phyloP scores from a whole-genome alignment of 2,113 vertebrate genomes.

The Mesocricetus auratus region DNA sequence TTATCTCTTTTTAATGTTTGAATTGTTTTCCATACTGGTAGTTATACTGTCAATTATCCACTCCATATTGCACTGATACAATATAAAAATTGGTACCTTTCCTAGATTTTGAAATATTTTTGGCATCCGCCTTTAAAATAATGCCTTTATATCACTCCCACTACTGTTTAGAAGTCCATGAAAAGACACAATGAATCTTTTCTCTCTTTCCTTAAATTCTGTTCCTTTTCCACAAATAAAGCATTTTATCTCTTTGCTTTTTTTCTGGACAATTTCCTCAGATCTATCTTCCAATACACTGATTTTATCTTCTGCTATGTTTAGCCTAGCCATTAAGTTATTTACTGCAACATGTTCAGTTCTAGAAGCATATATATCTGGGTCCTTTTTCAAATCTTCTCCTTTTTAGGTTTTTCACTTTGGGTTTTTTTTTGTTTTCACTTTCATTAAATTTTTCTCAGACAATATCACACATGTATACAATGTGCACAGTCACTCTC shows the following conservation, averaged over 20 bases:
- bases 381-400: not conserved
- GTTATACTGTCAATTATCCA: constrained; percentile 50
- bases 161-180: not conserved
- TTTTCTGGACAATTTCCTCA: constrained; percentile 22
- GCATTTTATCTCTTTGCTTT: not conserved
- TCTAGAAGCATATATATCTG: not conserved
- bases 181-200: not conserved
- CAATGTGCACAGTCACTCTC: too few species aligned
- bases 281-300: constrained; percentile 13
- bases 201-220: not conserved
- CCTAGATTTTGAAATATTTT: constrained; percentile 36
- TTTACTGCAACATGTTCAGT: constrained; percentile 27
- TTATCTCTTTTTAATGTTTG: constrained; percentile 43
- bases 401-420: not conserved
- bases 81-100: constrained; percentile 37
- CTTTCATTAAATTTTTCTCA: not conserved
- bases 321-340: constrained; percentile 7
- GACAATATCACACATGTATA: not conserved
- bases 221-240: not conserved
- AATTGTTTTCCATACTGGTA: constrained; percentile 22
- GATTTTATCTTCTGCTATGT: constrained; percentile 46
- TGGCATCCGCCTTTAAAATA: constrained; percentile 20
- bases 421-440: not conserved
- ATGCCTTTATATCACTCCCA: not conserved
- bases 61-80: not conserved